These are phyloP conservation scores for Leptonema lineaticorne DNA, from an alignment of 1,140 invertebrate species.

Conservation along the genomic window DNA sequence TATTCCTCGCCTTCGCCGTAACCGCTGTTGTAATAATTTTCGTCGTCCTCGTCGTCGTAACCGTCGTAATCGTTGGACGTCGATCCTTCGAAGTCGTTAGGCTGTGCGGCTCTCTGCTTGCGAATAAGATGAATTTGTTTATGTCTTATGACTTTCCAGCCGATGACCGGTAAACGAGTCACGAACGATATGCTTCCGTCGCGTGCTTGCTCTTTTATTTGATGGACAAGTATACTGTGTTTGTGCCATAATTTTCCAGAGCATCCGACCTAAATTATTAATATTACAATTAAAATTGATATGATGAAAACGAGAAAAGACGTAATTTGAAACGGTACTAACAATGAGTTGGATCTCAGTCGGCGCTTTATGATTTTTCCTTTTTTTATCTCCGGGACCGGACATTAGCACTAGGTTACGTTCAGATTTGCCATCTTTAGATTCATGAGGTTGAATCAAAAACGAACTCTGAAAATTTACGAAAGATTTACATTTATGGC, in stretches of 20 bases:
- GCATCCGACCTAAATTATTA: conserved; percentile 62
- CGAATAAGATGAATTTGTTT: conserved; percentile 24
- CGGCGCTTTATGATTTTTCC: conserved; percentile 30
- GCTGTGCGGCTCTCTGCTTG: conserved; percentile 45
- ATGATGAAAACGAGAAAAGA: neutral
- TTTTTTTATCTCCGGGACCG: conserved; percentile 25
- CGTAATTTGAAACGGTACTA: neutral
- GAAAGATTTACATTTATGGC: neutral
- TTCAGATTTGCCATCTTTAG: conserved; percentile 11
- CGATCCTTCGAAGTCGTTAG: conserved; percentile 44
- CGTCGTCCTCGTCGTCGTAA: conserved; percentile 45
- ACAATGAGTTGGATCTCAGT: conserved; percentile 34
- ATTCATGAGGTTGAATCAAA: conserved; percentile 35
- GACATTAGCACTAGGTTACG: conserved; percentile 27
- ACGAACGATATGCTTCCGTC: conserved; percentile 65
- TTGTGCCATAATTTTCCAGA: conserved; percentile 61
- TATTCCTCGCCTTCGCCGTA: conserved; percentile 46
- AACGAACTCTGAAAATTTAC: conserved; percentile 35
- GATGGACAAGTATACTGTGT: conserved; percentile 60
- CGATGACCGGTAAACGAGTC: conserved; percentile 63
- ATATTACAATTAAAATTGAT: conserved; percentile 4
- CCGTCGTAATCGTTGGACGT: conserved; percentile 44
- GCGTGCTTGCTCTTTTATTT: conserved; percentile 60
- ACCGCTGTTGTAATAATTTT: conserved; percentile 41
- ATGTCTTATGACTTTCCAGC: conserved; percentile 62